Base-by-base conservation (phyloP, 1,140 invertebrate species). In the Drosophila pallidifrons region DNA sequence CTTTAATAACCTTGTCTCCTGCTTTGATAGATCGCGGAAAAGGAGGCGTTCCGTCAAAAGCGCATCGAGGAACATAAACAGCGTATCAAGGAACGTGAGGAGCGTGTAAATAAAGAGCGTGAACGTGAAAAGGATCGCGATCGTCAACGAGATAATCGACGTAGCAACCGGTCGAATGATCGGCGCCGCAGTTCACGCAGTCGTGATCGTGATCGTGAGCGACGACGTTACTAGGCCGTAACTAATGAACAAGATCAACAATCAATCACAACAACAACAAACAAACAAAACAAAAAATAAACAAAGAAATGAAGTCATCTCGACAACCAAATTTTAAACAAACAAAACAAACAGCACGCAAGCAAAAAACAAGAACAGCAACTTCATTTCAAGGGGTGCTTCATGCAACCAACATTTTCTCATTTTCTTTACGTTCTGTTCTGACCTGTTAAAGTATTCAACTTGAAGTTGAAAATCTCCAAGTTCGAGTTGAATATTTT, bases 31-130 rank as follows among this genome's bases (percentile, higher is more conserved):
- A 98, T 98, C 91, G 96, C 96, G 63, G 94, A 96, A 77, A 98
- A 98, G 92, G 97, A 98, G 93, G 96, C 97, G 91, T 96, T 97
- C 93, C 94, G 97, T 55, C 94, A 96, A 55, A 95, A 97, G 86
- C 96, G 97, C 81, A 96, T 98, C 95, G 96, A 96, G 32, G 97
- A 97, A 92, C 96, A 97, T 79, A 96, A 97, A 92, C 96, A 96
- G 93, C 94, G 96, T 91, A 95, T 95, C 5, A 91, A 92, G 66
- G 88, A 92, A 41, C 79, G 90, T 1, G 90, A 91, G 16, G 91
- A 92, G 60, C 61, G 90, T 1, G 59, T 82, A 10, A 38, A 38
- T 10, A 91, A 87, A 49, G 94, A 95, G 61, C 93, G 93, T 45
- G 75, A 83, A 32, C 78, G 79, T 32, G 82, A 91, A 45, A 87